Percentiles rank a stretch among this genome's conserved stretches.
phyloP scores from a whole-genome alignment of 2,113 vertebrate genomes.

The Nibea coibor region DNA sequence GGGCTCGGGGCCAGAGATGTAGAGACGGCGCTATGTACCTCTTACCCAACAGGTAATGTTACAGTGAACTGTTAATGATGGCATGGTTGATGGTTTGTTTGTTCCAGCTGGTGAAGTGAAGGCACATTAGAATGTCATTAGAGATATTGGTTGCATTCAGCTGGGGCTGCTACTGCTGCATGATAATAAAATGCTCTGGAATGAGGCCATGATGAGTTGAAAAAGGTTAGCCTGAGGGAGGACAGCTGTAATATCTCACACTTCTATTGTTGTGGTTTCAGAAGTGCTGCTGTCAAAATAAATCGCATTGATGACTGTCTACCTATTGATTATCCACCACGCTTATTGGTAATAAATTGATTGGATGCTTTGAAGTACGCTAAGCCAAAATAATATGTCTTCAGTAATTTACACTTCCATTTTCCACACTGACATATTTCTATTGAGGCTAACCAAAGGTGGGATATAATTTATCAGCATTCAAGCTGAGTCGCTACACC shows the following conservation, averaged over 20 bases:
- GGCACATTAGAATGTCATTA: slow-evolving; percentile 69
- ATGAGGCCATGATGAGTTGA: slow-evolving; percentile 64
- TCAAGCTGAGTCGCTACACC: neutral
- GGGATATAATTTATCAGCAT: neutral
- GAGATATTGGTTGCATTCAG: slow-evolving; percentile 59
- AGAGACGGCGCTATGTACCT: neutral
- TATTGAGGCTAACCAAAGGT: neutral
- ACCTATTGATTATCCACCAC: slow-evolving; percentile 38
- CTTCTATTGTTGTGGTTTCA: slow-evolving; percentile 46
- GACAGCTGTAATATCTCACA: slow-evolving; percentile 37
- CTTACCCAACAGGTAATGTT: slow-evolving; percentile 35
- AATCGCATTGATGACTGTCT: slow-evolving; percentile 22
- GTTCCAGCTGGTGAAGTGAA: slow-evolving; percentile 56
- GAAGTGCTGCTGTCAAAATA: slow-evolving; percentile 46
- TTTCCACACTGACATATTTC: neutral
- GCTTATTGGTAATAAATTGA: slow-evolving; percentile 36
- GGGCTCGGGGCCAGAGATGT: slow-evolving; percentile 2
- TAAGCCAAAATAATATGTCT: neutral
- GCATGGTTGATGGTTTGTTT: slow-evolving; percentile 57
- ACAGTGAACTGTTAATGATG: slow-evolving; percentile 40
- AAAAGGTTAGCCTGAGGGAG: slow-evolving; percentile 52
- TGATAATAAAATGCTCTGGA: slow-evolving; percentile 64
- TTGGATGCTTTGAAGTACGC: neutral
- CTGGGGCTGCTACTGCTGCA: slow-evolving; percentile 28
- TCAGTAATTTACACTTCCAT: neutral